phyloP scores from a whole-genome alignment of 1,140 invertebrate genomes.

The roundworm (Caenorhabditis elegans) region WBcel235 BX284606.5:11112501-11113000 shows the following conservation, averaged over 20 bases:
- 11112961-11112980: neutral
- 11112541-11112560: neutral
- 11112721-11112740: conserved; percentile 3
- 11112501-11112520: neutral
- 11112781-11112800: conserved; percentile 33
- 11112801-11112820: conserved; percentile 10
- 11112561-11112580: too few relatives aligned
- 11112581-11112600: too few relatives aligned
- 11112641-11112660: conserved; percentile 33
- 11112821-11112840: neutral
- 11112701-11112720: conserved; percentile 25
- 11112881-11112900: neutral
- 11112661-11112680: conserved; percentile 21
- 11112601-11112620: too few relatives aligned
- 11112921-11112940: neutral
- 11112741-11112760: conserved; percentile 6
- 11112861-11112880: neutral
- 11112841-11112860: neutral
- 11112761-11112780: conserved; percentile 6
- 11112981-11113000: neutral
- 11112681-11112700: conserved; percentile 34
- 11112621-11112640: too few relatives aligned
- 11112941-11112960: neutral
- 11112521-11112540: neutral
- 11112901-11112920: neutral